Percentiles rank a stretch among this genome's conserved stretches.
These are phyloP conservation scores for Galbula dea DNA, from an alignment of 2,113 vertebrate species.

Conservation along the genomic window DNA sequence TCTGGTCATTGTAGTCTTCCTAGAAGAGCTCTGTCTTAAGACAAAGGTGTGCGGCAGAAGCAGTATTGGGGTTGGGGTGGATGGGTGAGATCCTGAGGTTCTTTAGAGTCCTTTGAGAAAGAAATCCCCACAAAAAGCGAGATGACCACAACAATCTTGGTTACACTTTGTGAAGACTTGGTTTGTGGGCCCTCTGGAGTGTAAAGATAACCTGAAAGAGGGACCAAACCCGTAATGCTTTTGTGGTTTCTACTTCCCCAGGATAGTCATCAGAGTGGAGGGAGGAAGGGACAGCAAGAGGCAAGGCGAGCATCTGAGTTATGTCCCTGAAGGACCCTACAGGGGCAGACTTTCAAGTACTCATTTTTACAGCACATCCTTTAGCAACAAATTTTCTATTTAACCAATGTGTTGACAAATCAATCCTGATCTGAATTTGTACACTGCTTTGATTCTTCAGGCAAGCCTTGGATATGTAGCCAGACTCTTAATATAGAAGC, in stretches of 20 bases:
- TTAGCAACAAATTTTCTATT: slow-evolving; percentile 21
- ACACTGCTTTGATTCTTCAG: slow-evolving; percentile 39
- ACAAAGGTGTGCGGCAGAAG: not conserved
- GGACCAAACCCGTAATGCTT: not conserved
- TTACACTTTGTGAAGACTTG: not conserved
- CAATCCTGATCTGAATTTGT: slow-evolving; percentile 44
- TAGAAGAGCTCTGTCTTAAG: not conserved
- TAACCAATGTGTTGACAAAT: slow-evolving; percentile 45
- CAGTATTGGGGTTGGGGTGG: not conserved
- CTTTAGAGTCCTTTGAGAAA: not conserved
- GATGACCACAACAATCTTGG: not conserved
- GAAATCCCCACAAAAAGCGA: rapidly evolving
- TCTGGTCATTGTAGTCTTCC: not conserved
- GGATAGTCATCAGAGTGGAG: not conserved
- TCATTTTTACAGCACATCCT: slow-evolving; percentile 7
- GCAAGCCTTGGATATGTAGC: slow-evolving; percentile 18
- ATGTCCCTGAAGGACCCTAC: slow-evolving; percentile 40
- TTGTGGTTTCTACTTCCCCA: not conserved
- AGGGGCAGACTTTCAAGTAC: not conserved
- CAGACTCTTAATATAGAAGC: slow-evolving; percentile 52
- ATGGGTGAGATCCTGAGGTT: not conserved
- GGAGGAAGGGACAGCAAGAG: not conserved
- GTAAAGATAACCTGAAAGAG: not conserved
- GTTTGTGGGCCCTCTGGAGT: not conserved
- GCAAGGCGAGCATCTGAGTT: not conserved